A percentile compares a stretch with the other conserved stretches of the same genome.
Conservation (phyloP, 2,888 invertebrate genomes). For the Drosophila mettleri region DNA sequence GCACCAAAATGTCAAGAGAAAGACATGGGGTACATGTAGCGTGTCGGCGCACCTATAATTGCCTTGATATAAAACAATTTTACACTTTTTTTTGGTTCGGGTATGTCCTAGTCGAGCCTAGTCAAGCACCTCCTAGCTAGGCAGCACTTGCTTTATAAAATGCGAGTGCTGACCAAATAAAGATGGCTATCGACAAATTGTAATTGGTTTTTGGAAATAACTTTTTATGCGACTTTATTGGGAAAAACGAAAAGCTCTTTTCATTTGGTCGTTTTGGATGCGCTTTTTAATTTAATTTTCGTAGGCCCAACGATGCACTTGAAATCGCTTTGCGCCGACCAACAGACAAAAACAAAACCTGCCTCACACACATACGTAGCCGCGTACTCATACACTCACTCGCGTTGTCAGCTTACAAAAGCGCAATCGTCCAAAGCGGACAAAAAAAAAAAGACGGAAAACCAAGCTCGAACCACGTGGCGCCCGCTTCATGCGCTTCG, state of each 20-base stretch:
- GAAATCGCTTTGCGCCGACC: conserved; percentile 43
- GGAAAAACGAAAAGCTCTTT: conserved; percentile 33
- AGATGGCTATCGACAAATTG: conserved; percentile 43
- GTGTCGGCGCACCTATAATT: too few relatives aligned
- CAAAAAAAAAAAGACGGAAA: not conserved
- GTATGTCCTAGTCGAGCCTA: too few relatives aligned
- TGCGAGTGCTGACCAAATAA: conserved; percentile 21
- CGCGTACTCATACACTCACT: conserved; percentile 12
- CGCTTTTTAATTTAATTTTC: conserved; percentile 75
- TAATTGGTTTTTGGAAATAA: conserved; percentile 35
- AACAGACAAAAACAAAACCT: conserved; percentile 7
- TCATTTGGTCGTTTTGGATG: conserved; percentile 45
- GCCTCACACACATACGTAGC: conserved; percentile 14
- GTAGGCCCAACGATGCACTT: conserved; percentile 67
- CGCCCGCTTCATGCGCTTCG: conserved; percentile 82
- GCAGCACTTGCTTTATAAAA: not conserved
- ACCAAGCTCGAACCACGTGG: conserved; percentile 51
- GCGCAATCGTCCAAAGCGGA: conserved; percentile 48
- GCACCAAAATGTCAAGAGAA: too few relatives aligned
- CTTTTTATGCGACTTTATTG: conserved; percentile 20
- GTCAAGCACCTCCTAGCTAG: too few relatives aligned
- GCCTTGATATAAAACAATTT: too few relatives aligned
- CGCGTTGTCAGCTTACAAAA: conserved; percentile 58
- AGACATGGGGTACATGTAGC: too few relatives aligned
- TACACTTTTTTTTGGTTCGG: too few relatives aligned